Base-by-base conservation (phyloP, 2,797 vertebrate genomes). In the Chrysocyon brachyurus region DNA sequence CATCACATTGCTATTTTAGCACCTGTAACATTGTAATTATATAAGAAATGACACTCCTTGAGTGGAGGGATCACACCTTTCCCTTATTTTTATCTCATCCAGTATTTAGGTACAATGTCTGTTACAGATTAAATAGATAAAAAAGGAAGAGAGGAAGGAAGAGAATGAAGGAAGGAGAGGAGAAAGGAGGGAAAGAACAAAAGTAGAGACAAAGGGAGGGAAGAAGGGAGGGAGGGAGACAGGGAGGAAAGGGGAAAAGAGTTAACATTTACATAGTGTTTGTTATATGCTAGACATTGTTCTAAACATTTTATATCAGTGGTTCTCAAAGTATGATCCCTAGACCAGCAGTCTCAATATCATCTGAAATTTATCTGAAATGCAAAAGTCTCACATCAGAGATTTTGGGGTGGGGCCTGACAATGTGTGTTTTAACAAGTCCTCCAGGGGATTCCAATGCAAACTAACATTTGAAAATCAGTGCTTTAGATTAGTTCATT, bases 351-450 rank as follows among this genome's bases (percentile, higher is more conserved):
- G 49, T 57, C 46, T 94, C 57, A 96, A 57, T 17, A 73, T 83
- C 61, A 78, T 63, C 40, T 64, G 28, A 31, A 92, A 95, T 86
- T 86, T 86, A 11, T 84, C 46, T 89, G 31, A 95, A 94, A 87
- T 72, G 68, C 3, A 95, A 92, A 92, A 91, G 92, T 89, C 16
- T 92, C 26, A 72, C 14, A 70, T 68, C 31, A 93, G 61, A 94
- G 93, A 94, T 77, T 81, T 82, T 56, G 33, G 46, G 59, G 46
- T 89, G 31, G 31, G 17, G 33, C 52, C 90, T 91, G 49, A 46
- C 33, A 82, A 86, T 82, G 19, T 85, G 70, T 77, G 52, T 63
- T 94, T 90, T 89, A 87, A 75, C 61, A 87, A 70, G 52, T 17
- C n/a, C 49, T 94, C n/a, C 49, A 79, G 54, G 31, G 90, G 78